Conservation (phyloP, 2,113 vertebrate species). For the Geococcyx californianus region DNA sequence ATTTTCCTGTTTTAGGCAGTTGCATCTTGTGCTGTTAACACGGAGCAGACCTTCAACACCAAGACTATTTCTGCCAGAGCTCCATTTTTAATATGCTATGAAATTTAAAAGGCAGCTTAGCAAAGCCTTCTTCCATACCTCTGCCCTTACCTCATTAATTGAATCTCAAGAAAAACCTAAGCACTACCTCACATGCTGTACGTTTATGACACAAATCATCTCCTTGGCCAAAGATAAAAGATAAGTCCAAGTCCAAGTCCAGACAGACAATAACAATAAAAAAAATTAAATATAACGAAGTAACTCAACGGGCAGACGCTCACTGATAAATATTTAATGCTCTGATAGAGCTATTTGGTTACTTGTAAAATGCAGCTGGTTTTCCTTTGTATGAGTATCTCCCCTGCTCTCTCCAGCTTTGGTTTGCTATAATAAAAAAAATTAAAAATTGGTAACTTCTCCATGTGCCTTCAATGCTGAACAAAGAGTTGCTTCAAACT, state of each 20-base stretch:
- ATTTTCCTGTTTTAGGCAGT: constrained; percentile 25
- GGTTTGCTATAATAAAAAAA: neutral
- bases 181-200: neutral
- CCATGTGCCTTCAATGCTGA: neutral
- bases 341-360: neutral
- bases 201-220: neutral
- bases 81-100: neutral
- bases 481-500: neutral
- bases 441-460: neutral
- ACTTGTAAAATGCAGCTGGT: constrained; percentile 28
- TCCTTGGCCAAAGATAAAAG: constrained; percentile 11
- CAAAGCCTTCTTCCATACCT: neutral
- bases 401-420: neutral
- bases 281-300: constrained; percentile 47
- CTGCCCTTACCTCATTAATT: neutral
- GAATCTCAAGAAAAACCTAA: neutral
- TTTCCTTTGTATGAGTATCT: neutral
- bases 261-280: constrained; percentile 52
- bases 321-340: constrained; percentile 61
- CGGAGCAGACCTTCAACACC: constrained; percentile 6
- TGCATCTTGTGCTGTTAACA: constrained; percentile 10
- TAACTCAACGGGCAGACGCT: constrained; percentile 30
- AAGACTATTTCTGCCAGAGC: constrained; percentile 15
- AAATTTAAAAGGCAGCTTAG: constrained; percentile 13
- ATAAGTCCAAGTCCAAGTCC: constrained; percentile 28